Base-by-base conservation (phyloP, 2,113 vertebrate species). In the Ivindomyrus marchei region DNA sequence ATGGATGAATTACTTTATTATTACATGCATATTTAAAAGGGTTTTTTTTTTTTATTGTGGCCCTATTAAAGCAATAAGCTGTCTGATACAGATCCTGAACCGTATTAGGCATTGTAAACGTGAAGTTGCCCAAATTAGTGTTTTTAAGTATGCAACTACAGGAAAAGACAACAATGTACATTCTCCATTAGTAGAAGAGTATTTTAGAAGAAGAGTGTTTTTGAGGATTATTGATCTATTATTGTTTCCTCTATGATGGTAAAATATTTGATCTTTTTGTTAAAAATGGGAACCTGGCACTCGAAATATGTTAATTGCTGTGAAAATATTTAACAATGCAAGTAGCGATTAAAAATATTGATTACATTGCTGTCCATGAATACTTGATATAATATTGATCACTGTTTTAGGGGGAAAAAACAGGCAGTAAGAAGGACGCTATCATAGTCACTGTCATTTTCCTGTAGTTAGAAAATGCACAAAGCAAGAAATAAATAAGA, bases 301-400 rank as follows among this genome's bases (percentile, higher is more conserved):
- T 77, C n/a, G 2, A 31, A 84, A 84, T 58, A 52, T 77, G 39
- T 50, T 53, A 24, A 31, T 42, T 49, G 74, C 53, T 46, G 87
- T 88, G 90, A 89, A 80, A 47, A 84, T 90, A 56, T 74, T 85
- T 83, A 90, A 66, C 46, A 90, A 84, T 53, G 80, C 52, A 36
- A 49, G 47, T 77, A 90, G 84, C 24, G 84, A 90, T 90, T 83
- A 88, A 36, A 53, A 50, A 89, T 88, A 74, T 84, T 90, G 66
- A 88, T 90, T 88, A 39, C 88, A 89, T 24, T 45, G 21, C 42
- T 47, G 74, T 50, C 45, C 58, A 31, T 90, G 39, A 88, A 80
- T 45, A 50, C 52, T 87, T 42, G 13, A 66, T 90, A 11, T 39
- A 87, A 90, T 49, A 90, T 90, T 42, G 85, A 90, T 87, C 42